Percentiles rank a stretch among this genome's conserved stretches.
Conservation (phyloP, 2,113 vertebrate species). For the Scomber japonicus region DNA sequence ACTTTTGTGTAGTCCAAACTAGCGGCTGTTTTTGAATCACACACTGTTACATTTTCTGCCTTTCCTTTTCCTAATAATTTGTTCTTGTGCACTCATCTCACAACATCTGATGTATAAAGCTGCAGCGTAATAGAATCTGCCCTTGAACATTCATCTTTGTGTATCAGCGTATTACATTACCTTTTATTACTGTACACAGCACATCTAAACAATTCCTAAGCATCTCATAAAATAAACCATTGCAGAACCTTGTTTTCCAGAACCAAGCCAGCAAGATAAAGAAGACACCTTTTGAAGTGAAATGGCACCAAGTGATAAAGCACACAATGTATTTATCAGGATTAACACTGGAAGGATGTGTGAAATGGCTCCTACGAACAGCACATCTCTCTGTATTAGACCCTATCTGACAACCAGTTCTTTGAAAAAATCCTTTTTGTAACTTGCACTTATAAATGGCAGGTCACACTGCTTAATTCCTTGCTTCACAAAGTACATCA, state of each 20-base stretch:
- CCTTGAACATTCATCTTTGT: too few relatives aligned
- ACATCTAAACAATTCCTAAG: too few relatives aligned
- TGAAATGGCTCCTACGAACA: background rate
- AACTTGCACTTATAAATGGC: background rate
- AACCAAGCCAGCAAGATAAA: background rate
- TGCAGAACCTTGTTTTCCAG: too few relatives aligned
- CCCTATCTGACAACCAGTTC: background rate
- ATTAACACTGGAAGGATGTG: background rate
- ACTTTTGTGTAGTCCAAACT: background rate
- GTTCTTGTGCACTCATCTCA: background rate
- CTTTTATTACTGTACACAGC: too few relatives aligned
- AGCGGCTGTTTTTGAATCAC: conserved; percentile 7
- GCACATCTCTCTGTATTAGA: background rate
- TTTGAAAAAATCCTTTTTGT: background rate
- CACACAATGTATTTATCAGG: background rate
- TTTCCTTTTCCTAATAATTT: background rate
- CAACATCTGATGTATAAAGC: background rate
- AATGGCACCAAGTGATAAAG: background rate
- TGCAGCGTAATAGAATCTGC: background rate
- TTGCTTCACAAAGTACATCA: background rate
- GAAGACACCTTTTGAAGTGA: conserved; percentile 6
- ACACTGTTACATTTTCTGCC: background rate
- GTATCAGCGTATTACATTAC: too few relatives aligned
- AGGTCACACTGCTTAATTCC: conserved; percentile 3
- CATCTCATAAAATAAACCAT: too few relatives aligned